Conservation (phyloP, 2,797 vertebrate species). For the Cetoscarus ocellatus region DNA sequence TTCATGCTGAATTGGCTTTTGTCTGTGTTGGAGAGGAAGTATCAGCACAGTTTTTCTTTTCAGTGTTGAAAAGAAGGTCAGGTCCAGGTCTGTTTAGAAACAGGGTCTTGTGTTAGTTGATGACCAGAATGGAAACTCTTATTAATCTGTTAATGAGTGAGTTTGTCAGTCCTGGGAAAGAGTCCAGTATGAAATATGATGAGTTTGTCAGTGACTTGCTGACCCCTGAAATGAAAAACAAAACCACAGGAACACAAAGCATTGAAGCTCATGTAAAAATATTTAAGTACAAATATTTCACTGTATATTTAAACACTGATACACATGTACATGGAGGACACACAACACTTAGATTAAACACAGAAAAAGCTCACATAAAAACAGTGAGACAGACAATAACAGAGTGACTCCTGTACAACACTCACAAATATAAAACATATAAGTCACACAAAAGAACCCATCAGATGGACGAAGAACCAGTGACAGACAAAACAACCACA, state of each 20-base stretch:
- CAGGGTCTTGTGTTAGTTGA: background rate
- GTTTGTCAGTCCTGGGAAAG: conserved; percentile 15
- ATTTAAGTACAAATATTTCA: conserved; percentile 37
- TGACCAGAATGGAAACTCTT: background rate
- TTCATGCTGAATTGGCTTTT: too few relatives aligned
- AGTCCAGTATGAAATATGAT: conserved; percentile 18
- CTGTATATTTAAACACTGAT: conserved; percentile 28
- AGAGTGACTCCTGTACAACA: conserved; percentile 31
- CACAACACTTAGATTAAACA: conserved; percentile 22
- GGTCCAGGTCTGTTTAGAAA: conserved; percentile 5
- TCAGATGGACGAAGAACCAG: conserved; percentile 50
- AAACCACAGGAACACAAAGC: conserved; percentile 39
- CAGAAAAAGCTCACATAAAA: conserved; percentile 43
- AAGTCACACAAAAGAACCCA: conserved; percentile 38
- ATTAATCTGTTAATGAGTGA: conserved; percentile 1
- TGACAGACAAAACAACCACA: conserved; percentile 65
- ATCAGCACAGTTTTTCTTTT: background rate
- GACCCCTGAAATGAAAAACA: conserved; percentile 36
- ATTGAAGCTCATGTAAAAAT: conserved; percentile 35
- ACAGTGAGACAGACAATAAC: conserved; percentile 32
- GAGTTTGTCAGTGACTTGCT: conserved; percentile 10
- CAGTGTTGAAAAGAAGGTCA: background rate
- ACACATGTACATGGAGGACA: conserved; percentile 53
- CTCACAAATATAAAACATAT: conserved; percentile 45
- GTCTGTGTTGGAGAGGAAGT: background rate